Percentiles rank a stretch among this genome's conserved stretches.
phyloP scores from a whole-genome alignment of 2,113 vertebrate genomes.

The Oryctolagus cuniculus region mOryCun1.1 NC_091433.1:88644001-88644500 shows the following conservation, averaged over 20 bases:
- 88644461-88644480: too few species aligned
- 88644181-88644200: background rate
- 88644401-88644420: too few species aligned
- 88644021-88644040: background rate
- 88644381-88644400: too few species aligned
- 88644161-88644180: background rate
- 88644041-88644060: background rate
- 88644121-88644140: background rate
- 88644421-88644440: too few species aligned
- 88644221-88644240: background rate
- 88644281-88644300: background rate
- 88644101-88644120: background rate
- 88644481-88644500: too few species aligned
- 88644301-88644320: too few species aligned
- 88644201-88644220: background rate
- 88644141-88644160: background rate
- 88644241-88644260: background rate
- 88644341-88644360: too few species aligned
- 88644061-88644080: background rate
- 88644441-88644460: too few species aligned
- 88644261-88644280: background rate
- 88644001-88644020: background rate
- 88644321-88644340: too few species aligned
- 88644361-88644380: too few species aligned
- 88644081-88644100: background rate